Conservation (phyloP, 2,113 vertebrate species). For the Hypomesus transpacificus region DNA sequence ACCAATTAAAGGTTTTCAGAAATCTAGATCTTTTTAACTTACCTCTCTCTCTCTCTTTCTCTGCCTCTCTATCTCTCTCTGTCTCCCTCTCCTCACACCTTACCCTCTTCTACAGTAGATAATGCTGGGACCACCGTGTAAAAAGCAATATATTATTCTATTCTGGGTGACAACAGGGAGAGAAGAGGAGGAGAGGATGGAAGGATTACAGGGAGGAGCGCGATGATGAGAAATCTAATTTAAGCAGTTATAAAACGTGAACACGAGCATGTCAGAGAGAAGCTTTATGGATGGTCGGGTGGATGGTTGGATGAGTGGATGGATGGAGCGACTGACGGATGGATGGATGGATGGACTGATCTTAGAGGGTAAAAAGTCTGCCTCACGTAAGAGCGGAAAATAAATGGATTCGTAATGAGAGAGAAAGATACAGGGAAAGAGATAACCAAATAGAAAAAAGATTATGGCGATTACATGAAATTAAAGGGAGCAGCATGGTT, state of each 20-base stretch:
- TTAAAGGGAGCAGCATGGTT: not conserved
- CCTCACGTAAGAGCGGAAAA: too few relatives aligned
- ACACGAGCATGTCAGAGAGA: not conserved
- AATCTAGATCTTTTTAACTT: conserved; percentile 30
- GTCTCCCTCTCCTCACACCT: conserved; percentile 38
- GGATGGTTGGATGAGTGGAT: not conserved
- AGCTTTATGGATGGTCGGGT: conserved; percentile 42
- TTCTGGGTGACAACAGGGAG: conserved; percentile 56
- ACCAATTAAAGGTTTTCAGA: not conserved
- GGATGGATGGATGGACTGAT: too few relatives aligned
- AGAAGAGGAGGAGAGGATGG: conserved; percentile 24
- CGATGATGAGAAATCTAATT: conserved; percentile 60
- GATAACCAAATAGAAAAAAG: conserved; percentile 33
- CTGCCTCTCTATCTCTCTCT: not conserved
- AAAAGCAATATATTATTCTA: conserved; percentile 60
- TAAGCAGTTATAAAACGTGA: conserved; percentile 44
- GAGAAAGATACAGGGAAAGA: not conserved
- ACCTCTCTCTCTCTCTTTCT: conserved; percentile 18
- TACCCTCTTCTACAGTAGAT: conserved; percentile 59
- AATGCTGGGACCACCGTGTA: conserved; percentile 52
- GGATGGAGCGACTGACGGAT: not conserved
- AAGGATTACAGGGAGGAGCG: conserved; percentile 39
- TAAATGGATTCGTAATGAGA: too few relatives aligned
- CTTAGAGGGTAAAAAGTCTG: too few relatives aligned
- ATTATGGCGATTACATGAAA: too few relatives aligned